phyloP scores from a whole-genome alignment of 1,140 invertebrate species.

The Drosophila sproati region DNA sequence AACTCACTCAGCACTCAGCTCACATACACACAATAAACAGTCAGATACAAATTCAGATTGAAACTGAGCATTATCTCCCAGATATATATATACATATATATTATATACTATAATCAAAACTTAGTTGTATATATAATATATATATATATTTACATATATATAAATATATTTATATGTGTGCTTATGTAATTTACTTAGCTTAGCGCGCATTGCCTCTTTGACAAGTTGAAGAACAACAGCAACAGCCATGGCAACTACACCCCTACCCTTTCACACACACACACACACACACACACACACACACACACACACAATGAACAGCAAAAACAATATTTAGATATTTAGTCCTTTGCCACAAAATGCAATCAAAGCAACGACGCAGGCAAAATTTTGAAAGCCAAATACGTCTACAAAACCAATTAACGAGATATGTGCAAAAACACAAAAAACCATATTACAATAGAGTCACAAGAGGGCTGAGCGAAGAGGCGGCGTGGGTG shows the following conservation, averaged over 20 bases:
- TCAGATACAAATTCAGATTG: constrained; percentile 13
- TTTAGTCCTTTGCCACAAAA: constrained; percentile 76
- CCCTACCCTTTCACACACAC: not conserved
- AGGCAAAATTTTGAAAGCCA: constrained; percentile 57
- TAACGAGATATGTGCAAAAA: constrained; percentile 74
- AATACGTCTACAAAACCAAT: constrained; percentile 64
- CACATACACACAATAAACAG: constrained; percentile 33
- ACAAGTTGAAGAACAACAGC: constrained; percentile 71
- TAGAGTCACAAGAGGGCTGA: not conserved
- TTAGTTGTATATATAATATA: constrained; percentile 4
- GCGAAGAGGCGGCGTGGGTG: not conserved
- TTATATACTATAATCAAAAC: not conserved
- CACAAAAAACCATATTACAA: constrained; percentile 56
- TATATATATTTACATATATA: constrained; percentile 28
- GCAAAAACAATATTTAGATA: constrained; percentile 34
- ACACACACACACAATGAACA: constrained; percentile 3
- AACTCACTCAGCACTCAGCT: constrained; percentile 45
- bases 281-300: not conserved
- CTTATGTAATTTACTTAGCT: constrained; percentile 71
- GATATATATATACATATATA: not conserved
- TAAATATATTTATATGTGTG: constrained; percentile 29
- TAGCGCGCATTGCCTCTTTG: constrained; percentile 63
- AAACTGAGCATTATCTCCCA: not conserved
- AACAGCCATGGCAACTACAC: constrained; percentile 49
- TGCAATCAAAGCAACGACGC: constrained; percentile 69